A percentile compares a stretch with the other conserved stretches of the same genome.
phyloP scores from a whole-genome alignment of 2,888 invertebrate genomes.

The Microchrysa polita region DNA sequence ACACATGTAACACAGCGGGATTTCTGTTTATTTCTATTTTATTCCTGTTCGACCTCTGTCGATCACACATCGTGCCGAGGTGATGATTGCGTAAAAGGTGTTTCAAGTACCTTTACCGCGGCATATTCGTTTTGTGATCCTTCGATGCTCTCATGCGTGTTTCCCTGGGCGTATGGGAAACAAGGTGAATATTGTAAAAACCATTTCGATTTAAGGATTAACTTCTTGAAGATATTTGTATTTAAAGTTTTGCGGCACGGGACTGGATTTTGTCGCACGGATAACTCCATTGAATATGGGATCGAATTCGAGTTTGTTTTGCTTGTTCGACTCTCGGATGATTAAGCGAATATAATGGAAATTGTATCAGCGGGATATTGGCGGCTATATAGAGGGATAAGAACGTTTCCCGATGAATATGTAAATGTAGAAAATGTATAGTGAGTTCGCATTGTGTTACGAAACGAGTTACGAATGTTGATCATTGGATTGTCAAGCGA shows the following conservation, averaged over 20 bases:
- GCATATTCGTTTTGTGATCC: too few species aligned
- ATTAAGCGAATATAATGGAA: constrained; percentile 16
- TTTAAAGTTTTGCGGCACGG: constrained; percentile 17
- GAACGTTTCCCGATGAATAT: too few species aligned
- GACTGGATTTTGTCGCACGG: neutral
- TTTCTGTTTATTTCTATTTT: constrained; percentile 37
- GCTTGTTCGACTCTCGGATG: constrained; percentile 31
- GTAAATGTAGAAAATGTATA: too few species aligned
- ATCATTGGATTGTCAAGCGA: too few species aligned
- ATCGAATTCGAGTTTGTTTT: constrained; percentile 9
- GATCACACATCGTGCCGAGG: neutral
- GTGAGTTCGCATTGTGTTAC: too few species aligned
- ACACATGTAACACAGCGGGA: constrained; percentile 43
- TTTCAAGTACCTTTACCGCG: too few species aligned
- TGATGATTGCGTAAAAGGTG: constrained; percentile 17
- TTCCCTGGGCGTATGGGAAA: constrained; percentile 20
- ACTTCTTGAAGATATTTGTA: constrained; percentile 33
- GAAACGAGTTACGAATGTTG: too few species aligned
- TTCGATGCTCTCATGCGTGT: too few species aligned
- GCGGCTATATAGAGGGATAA: too few species aligned
- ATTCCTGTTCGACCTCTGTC: constrained; percentile 10
- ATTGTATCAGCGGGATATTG: constrained; percentile 25
- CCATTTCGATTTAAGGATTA: constrained; percentile 37
- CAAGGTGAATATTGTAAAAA: too few species aligned
- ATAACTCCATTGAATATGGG: neutral